These are phyloP conservation scores for Apus apus DNA, from an alignment of 2,113 vertebrate genomes.

Conservation along the genomic window DNA sequence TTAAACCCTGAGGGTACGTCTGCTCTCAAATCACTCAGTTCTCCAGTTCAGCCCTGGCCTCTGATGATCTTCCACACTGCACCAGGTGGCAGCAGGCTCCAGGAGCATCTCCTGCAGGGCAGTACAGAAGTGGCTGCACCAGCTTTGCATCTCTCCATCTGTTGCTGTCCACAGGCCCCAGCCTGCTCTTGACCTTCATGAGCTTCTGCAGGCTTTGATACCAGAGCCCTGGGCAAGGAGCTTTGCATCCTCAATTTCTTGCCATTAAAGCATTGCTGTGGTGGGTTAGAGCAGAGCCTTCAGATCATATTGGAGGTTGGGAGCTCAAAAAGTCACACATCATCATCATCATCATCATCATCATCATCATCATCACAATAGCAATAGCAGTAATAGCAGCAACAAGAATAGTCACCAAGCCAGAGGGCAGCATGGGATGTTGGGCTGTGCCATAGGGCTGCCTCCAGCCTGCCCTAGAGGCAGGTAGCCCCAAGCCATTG, in stretches of 20 bases:
- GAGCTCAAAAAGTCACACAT: not conserved
- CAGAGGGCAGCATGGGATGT: not conserved
- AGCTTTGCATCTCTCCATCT: not conserved
- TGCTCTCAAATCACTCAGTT: not conserved
- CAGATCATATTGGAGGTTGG: not conserved
- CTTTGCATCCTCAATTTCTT: not conserved
- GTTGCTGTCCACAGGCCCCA: not conserved
- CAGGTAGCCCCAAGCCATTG: not conserved
- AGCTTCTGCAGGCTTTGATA: not conserved
- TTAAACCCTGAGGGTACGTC: not conserved
- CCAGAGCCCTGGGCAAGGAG: not conserved
- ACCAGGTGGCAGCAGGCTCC: not conserved
- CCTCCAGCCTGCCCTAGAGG: not conserved
- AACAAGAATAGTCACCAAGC: not conserved
- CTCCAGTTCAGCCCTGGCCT: not conserved
- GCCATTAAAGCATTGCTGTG: not conserved
- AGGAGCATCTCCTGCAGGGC: accelerated
- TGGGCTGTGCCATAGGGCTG: not conserved
- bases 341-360: not conserved
- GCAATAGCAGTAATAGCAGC: not conserved
- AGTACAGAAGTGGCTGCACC: not conserved
- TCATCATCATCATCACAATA: not conserved
- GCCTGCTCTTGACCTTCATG: not conserved
- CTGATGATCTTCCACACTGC: not conserved
- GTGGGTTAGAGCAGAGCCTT: not conserved